phyloP scores from a whole-genome alignment of 2,888 invertebrate species.

The Drosophila paramelanica region DNA sequence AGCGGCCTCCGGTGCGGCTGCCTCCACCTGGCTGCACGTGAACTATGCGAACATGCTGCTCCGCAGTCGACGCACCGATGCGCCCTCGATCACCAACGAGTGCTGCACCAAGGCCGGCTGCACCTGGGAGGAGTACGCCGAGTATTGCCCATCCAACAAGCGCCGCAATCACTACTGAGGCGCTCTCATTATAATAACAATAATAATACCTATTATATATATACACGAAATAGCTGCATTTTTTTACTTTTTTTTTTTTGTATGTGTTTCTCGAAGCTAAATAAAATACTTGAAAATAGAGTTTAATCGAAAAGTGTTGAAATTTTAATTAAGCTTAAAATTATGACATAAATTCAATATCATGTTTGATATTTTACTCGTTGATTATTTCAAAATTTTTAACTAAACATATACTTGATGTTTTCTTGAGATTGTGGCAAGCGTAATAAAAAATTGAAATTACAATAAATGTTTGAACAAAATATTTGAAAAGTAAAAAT shows the following conservation, averaged over 20 bases:
- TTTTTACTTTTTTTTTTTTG: slow-evolving; percentile 5
- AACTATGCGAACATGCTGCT: slow-evolving; percentile 82
- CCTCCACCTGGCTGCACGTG: slow-evolving; percentile 84
- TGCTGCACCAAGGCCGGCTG: slow-evolving; percentile 87
- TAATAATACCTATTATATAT: background rate
- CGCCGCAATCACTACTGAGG: slow-evolving; percentile 82
- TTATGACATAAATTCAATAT: background rate
- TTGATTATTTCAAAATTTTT: too few species aligned
- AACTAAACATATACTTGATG: background rate
- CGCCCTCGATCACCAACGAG: slow-evolving; percentile 86
- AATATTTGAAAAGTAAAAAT: too few species aligned
- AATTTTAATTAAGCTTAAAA: background rate
- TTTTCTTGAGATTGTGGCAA: too few species aligned
- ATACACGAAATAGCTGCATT: background rate
- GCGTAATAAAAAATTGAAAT: too few species aligned
- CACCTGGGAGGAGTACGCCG: slow-evolving; percentile 89
- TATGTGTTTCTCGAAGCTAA: slow-evolving; percentile 23
- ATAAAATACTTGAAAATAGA: slow-evolving; percentile 27
- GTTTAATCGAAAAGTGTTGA: background rate
- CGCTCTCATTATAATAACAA: slow-evolving; percentile 2
- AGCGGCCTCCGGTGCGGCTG: slow-evolving; percentile 19
- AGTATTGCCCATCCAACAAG: slow-evolving; percentile 88
- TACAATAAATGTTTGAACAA: too few species aligned
- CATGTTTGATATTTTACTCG: too few species aligned
- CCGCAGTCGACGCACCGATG: slow-evolving; percentile 76